These are phyloP conservation scores for Macaca nemestrina DNA, from an alignment of 2,113 vertebrate genomes.

Conservation along the genomic window DNA sequence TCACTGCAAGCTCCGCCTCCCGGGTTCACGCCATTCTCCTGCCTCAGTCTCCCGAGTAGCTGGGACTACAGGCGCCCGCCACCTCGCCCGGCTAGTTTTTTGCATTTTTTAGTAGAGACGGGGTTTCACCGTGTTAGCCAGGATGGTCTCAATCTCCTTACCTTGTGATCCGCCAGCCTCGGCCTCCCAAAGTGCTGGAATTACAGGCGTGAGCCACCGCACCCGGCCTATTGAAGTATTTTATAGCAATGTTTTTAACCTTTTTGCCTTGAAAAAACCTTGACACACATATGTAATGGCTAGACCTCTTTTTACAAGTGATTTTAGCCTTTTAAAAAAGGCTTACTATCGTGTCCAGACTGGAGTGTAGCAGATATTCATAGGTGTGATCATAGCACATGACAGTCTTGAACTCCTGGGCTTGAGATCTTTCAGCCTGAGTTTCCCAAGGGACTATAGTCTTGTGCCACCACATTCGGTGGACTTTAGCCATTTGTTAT, in stretches of 20 bases:
- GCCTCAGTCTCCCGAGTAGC: too few species aligned
- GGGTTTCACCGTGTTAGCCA: too few species aligned
- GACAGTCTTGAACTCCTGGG: not conserved
- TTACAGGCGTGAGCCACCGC: too few species aligned
- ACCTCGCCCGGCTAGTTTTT: too few species aligned
- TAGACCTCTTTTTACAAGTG: not conserved
- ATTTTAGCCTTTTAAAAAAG: not conserved
- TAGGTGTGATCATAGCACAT: not conserved
- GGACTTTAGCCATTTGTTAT: not conserved
- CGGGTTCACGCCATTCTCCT: too few species aligned
- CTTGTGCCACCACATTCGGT: not conserved
- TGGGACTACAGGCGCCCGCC: too few species aligned
- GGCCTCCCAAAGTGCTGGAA: too few species aligned
- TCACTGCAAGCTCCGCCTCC: too few species aligned
- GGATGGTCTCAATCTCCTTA: too few species aligned
- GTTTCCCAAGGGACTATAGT: not conserved
- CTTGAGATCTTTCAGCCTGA: not conserved
- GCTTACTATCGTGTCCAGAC: not conserved
- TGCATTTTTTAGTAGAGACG: too few species aligned
- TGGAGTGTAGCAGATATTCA: not conserved
- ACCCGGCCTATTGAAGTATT: not conserved
- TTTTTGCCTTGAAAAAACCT: not conserved
- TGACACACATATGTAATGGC: not conserved
- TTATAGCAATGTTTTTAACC: not conserved
- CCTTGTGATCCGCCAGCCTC: fast-evolving